These are phyloP conservation scores for Entomyzon cyanotis DNA, from an alignment of 2,113 vertebrate genomes.

Conservation along the genomic window DNA sequence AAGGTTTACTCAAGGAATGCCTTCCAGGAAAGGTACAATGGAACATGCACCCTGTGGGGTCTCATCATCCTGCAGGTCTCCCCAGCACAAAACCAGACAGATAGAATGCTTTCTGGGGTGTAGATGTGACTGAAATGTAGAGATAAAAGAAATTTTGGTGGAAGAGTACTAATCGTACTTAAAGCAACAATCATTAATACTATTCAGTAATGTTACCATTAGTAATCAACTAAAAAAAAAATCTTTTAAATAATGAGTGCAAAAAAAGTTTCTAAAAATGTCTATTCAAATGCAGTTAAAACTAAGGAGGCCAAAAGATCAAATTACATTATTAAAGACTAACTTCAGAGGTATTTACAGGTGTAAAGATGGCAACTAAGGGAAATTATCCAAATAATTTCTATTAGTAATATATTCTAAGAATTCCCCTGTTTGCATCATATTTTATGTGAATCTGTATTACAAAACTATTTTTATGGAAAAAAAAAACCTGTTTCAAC, in stretches of 20 bases:
- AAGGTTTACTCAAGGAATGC: neutral
- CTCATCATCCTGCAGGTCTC: neutral
- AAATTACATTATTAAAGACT: neutral
- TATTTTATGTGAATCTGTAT: neutral
- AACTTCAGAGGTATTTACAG: neutral
- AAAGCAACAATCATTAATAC: neutral
- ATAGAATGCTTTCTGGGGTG: neutral
- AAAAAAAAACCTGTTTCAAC: neutral
- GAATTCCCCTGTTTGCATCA: neutral
- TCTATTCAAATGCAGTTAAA: neutral
- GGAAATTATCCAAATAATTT: neutral
- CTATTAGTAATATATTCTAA: neutral
- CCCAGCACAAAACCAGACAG: neutral
- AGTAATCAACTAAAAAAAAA: neutral
- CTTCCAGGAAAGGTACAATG: rapidly evolving
- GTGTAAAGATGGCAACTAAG: neutral
- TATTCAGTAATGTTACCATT: neutral
- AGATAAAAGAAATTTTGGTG: neutral
- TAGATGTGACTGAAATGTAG: neutral
- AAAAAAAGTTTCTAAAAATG: neutral
- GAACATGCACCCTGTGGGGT: neutral
- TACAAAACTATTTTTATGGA: neutral
- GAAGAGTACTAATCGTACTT: neutral
- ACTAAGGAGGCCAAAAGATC: neutral
- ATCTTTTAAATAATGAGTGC: neutral